Conservation (phyloP, 2,797 vertebrate species). For the Babyrousa celebensis region DNA sequence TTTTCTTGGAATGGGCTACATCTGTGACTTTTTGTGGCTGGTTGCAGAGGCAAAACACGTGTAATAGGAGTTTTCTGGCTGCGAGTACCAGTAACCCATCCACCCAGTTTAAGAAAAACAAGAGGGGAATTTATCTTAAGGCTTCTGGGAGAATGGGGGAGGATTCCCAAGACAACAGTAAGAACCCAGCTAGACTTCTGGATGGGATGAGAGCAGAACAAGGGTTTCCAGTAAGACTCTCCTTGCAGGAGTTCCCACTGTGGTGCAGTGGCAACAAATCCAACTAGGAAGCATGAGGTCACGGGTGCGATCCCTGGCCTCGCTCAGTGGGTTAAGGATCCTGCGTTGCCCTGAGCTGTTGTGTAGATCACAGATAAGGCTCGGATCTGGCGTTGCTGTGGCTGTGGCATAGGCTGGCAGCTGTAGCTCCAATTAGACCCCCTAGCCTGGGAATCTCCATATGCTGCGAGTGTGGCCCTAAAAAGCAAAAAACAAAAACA, state of each 20-base stretch:
- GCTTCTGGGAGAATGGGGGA: neutral
- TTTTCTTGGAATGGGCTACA: neutral
- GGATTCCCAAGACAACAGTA: neutral
- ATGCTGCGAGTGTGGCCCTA: no score
- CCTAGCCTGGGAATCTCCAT: no score
- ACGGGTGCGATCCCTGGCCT: no score
- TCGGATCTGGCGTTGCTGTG: no score
- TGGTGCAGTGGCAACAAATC: no score
- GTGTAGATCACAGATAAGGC: no score
- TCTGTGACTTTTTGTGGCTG: neutral
- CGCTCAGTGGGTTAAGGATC: no score
- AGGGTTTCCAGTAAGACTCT: neutral
- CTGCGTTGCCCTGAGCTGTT: no score
- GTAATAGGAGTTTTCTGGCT: neutral
- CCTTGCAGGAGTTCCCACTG: neutral
- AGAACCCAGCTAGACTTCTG: neutral
- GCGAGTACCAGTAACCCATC: neutral
- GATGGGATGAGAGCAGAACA: neutral
- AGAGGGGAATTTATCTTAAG: neutral
- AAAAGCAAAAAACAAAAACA: no score
- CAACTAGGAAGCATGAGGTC: no score
- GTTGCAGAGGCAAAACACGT: conserved; percentile 11
- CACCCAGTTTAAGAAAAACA: conserved; percentile 32
- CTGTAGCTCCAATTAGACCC: no score
- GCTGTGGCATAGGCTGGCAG: no score